phyloP scores from a whole-genome alignment of 1,140 invertebrate species.

The Drosophila arizonae region DNA sequence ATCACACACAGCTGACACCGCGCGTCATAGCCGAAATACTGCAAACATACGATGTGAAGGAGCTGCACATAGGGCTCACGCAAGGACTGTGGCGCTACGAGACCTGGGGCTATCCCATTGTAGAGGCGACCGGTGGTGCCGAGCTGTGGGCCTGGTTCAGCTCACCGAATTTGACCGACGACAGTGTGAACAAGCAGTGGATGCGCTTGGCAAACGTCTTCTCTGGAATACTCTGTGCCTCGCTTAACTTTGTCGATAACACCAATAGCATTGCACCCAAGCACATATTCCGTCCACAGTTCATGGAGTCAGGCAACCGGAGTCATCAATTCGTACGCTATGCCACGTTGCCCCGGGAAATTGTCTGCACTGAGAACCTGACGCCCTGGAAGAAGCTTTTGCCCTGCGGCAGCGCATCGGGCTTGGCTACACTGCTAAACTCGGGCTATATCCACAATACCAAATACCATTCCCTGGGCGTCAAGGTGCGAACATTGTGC shows the following conservation, averaged over 20 bases:
- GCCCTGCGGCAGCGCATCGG: slow-evolving; percentile 94
- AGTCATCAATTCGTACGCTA: slow-evolving; percentile 86
- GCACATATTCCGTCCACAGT: slow-evolving; percentile 90
- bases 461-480: slow-evolving; percentile 94
- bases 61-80: slow-evolving; percentile 95
- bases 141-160: slow-evolving; percentile 97
- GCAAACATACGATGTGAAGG: slow-evolving; percentile 91
- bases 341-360: slow-evolving; percentile 95
- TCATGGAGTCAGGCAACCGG: slow-evolving; percentile 85
- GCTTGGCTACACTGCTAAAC: slow-evolving; percentile 94
- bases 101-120: slow-evolving; percentile 95
- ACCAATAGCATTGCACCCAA: slow-evolving; percentile 93
- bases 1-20: slow-evolving; percentile 94
- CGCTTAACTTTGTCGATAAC: slow-evolving; percentile 97
- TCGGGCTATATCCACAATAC: slow-evolving; percentile 96
- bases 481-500: slow-evolving; percentile 93
- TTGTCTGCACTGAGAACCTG: slow-evolving; percentile 99
- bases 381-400: slow-evolving; percentile 99
- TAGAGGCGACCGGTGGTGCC: slow-evolving; percentile 94
- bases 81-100: slow-evolving; percentile 96
- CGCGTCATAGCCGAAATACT: slow-evolving; percentile 95
- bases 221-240: slow-evolving; percentile 97
- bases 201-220: slow-evolving; percentile 93
- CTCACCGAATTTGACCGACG: slow-evolving; percentile 75
- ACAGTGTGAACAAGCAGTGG: slow-evolving; percentile 92